A percentile compares a stretch with the other conserved stretches of the same genome.
These are phyloP conservation scores for Drosophila triauraria DNA, from an alignment of 1,140 invertebrate species.

Conservation along the genomic window DNA sequence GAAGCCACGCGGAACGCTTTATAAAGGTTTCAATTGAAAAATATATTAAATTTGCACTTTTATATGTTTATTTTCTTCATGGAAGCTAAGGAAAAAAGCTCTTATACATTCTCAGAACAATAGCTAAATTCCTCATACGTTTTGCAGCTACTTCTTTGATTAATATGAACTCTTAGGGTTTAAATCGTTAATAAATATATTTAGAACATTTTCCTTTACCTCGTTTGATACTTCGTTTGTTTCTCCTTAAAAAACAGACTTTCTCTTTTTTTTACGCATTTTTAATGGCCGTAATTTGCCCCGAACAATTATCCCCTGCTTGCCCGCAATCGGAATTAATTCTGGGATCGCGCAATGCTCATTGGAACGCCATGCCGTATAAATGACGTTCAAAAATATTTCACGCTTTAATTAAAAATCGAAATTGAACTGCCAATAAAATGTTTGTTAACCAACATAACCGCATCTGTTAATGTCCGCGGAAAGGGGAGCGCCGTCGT, in stretches of 20 bases:
- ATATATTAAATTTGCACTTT: neutral
- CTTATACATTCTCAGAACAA: neutral
- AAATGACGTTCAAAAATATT: constrained; percentile 66
- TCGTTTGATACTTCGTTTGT: neutral
- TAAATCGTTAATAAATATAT: too few relatives aligned
- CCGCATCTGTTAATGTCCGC: constrained; percentile 77
- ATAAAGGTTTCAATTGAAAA: too few relatives aligned
- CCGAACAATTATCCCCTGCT: neutral
- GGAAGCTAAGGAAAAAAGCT: neutral
- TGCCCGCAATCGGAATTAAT: constrained; percentile 20
- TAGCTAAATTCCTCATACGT: too few relatives aligned
- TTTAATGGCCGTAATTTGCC: constrained; percentile 22
- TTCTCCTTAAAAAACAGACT: neutral
- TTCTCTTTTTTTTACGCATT: constrained; percentile 1
- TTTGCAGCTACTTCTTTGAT: neutral
- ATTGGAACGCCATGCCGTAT: constrained; percentile 14
- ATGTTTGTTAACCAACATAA: constrained; percentile 80
- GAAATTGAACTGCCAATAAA: constrained; percentile 79
- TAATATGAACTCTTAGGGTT: too few relatives aligned
- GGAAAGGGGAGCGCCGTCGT: constrained; percentile 52
- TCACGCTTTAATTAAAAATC: constrained; percentile 79
- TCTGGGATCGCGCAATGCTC: constrained; percentile 26
- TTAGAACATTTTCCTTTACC: too few relatives aligned
- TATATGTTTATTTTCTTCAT: neutral
- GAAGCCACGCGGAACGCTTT: neutral